A percentile compares a stretch with the other conserved stretches of the same genome.
Conservation (phyloP, 1,140 invertebrate genomes). For the Panonychus citri region DNA sequence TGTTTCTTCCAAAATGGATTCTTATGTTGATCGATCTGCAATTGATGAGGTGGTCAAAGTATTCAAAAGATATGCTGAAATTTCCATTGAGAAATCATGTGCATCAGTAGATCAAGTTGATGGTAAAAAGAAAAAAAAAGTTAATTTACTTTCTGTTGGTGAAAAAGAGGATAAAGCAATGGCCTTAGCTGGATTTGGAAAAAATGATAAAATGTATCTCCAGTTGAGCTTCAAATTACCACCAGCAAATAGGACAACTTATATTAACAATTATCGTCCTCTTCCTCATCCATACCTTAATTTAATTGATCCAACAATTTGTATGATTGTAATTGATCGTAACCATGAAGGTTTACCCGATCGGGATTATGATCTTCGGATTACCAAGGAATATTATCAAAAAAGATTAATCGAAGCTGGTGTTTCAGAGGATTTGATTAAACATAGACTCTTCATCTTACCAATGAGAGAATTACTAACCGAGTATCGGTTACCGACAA, state of each 20-base stretch:
- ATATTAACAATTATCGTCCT: neutral
- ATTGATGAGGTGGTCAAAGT: no score
- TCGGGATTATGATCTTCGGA: neutral
- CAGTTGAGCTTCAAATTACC: neutral
- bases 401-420: neutral
- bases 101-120: no score
- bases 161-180: no score
- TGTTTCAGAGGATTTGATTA: neutral
- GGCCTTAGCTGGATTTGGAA: neutral
- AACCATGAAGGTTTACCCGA: neutral
- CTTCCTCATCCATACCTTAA: neutral
- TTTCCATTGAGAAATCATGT: no score
- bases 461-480: slow-evolving; percentile 21
- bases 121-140: no score
- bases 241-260: neutral
- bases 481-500: slow-evolving; percentile 22
- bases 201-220: neutral
- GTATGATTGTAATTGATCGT: neutral
- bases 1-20: no score
- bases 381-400: neutral
- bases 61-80: no score
- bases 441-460: slow-evolving; percentile 14
- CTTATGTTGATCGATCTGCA: no score
- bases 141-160: no score
- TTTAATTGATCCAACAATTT: neutral